Percentiles rank a stretch among this genome's conserved stretches.
Evolutionary conservation across 1,140 invertebrate species (phyloP).

Genomic region (Dryas iulia): DNA sequence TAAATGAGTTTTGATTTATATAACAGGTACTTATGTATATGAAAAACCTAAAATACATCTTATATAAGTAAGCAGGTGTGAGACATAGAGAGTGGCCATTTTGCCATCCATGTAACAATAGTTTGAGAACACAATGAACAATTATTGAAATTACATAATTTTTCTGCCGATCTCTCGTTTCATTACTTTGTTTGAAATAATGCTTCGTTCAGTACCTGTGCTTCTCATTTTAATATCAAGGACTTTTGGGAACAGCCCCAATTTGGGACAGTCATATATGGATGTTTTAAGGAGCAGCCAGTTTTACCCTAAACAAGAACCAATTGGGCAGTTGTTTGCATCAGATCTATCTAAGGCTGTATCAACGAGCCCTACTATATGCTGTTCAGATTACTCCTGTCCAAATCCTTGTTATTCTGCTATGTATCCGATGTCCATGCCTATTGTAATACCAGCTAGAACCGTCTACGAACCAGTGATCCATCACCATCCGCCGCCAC

Average conservation of each 20-base stretch:
- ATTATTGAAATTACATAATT: not conserved
- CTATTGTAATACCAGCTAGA: slow-evolving; percentile 45
- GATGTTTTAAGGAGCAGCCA: not conserved
- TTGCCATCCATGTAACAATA: not conserved
- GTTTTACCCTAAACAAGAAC: not conserved
- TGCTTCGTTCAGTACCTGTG: not conserved
- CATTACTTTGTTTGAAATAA: not conserved
- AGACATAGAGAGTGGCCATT: not conserved
- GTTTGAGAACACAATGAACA: slow-evolving; percentile 2
- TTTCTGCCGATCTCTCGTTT: not conserved
- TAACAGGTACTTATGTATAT: not conserved
- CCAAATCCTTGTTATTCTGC: slow-evolving; percentile 30
- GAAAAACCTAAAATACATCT: not conserved
- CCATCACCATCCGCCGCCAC: slow-evolving; percentile 57
- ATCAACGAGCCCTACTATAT: not conserved
- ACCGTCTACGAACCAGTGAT: slow-evolving; percentile 54
- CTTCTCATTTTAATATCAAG: not conserved
- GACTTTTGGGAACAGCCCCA: not conserved
- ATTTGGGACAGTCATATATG: not conserved
- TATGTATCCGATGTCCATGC: slow-evolving; percentile 25
- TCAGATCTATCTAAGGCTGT: not conserved
- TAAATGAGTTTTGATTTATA: not conserved
- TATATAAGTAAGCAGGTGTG: not conserved
- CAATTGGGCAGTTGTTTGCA: not conserved
- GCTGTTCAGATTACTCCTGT: slow-evolving; percentile 25